Evolutionary conservation across 2,797 vertebrate species (phyloP).

Genomic region (Amphiprion clarkii): DNA sequence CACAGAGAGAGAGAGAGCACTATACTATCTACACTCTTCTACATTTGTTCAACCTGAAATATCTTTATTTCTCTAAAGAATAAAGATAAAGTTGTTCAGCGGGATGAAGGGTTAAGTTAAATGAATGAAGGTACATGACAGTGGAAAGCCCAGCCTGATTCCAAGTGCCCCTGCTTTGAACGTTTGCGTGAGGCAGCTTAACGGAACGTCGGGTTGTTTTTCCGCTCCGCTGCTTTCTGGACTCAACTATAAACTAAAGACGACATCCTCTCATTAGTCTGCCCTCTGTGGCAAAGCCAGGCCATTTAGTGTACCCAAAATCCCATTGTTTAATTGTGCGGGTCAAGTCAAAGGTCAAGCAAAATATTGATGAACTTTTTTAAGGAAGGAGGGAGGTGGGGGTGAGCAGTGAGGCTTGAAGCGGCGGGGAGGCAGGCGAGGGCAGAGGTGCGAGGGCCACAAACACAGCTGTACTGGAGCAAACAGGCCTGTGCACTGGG

Average conservation of each 20-base stretch:
- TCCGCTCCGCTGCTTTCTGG: slow-evolving; percentile 93
- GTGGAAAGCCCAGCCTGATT: slow-evolving; percentile 67
- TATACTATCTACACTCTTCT: neutral
- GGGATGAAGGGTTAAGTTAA: slow-evolving; percentile 20
- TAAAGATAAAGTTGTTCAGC: neutral
- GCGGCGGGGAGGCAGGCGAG: slow-evolving; percentile 61
- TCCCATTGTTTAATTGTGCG: slow-evolving; percentile 93
- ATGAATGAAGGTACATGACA: slow-evolving; percentile 66
- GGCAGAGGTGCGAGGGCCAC: slow-evolving; percentile 74
- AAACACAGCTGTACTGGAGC: slow-evolving; percentile 81
- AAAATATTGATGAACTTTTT: slow-evolving; percentile 94
- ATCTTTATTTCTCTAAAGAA: slow-evolving; percentile 24
- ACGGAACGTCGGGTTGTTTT: slow-evolving; percentile 90
- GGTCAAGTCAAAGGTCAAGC: slow-evolving; percentile 96
- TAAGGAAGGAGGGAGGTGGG: slow-evolving; percentile 63
- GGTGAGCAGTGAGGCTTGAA: slow-evolving; percentile 78
- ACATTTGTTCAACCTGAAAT: slow-evolving; percentile 41
- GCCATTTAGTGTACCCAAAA: slow-evolving; percentile 95
- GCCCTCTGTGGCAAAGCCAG: slow-evolving; percentile 92
- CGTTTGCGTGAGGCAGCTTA: slow-evolving; percentile 90
- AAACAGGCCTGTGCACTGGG: slow-evolving; percentile 40
- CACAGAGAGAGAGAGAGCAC: slow-evolving; percentile 1
- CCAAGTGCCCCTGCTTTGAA: slow-evolving; percentile 86
- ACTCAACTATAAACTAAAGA: slow-evolving; percentile 95
- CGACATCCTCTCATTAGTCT: slow-evolving; percentile 99